Conservation (phyloP, 2,888 invertebrate species). For the Drosophila subsilvestris region DNA sequence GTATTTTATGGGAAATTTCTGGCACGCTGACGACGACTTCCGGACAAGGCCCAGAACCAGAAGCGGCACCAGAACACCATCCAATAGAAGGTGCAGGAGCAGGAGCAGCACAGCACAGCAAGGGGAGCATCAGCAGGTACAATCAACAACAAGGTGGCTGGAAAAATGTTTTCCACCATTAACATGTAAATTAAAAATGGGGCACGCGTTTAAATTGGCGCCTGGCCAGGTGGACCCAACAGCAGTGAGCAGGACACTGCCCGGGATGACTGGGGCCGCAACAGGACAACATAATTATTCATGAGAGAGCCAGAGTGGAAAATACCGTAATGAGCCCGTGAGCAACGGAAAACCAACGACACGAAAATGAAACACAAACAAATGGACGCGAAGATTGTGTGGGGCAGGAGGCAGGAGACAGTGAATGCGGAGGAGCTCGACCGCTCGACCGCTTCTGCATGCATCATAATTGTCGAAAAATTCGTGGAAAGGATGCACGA, state of each 20-base stretch:
- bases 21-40: constrained; percentile 30
- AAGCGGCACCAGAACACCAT: constrained; percentile 15
- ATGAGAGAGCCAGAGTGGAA: constrained; percentile 68
- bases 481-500: constrained; percentile 27
- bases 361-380: constrained; percentile 52
- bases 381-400: constrained; percentile 40
- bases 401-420: constrained; percentile 13
- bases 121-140: constrained; percentile 17
- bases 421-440: constrained; percentile 9
- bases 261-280: constrained; percentile 41
- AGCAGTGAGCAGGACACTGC: neutral
- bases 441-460: constrained; percentile 24
- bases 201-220: constrained; percentile 62
- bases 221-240: constrained; percentile 38
- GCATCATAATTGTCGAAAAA: constrained; percentile 51
- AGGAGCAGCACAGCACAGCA: constrained; percentile 15
- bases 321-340: constrained; percentile 65
- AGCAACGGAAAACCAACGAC: constrained; percentile 51
- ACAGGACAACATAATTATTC: constrained; percentile 69
- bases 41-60: constrained; percentile 35
- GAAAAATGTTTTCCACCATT: constrained; percentile 62
- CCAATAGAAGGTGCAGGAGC: neutral
- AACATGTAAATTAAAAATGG: constrained; percentile 72
- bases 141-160: constrained; percentile 46
- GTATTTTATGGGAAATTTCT: constrained; percentile 36